Base-by-base conservation (phyloP, 2,113 vertebrate species). In the Triplophysa dalaica region DNA sequence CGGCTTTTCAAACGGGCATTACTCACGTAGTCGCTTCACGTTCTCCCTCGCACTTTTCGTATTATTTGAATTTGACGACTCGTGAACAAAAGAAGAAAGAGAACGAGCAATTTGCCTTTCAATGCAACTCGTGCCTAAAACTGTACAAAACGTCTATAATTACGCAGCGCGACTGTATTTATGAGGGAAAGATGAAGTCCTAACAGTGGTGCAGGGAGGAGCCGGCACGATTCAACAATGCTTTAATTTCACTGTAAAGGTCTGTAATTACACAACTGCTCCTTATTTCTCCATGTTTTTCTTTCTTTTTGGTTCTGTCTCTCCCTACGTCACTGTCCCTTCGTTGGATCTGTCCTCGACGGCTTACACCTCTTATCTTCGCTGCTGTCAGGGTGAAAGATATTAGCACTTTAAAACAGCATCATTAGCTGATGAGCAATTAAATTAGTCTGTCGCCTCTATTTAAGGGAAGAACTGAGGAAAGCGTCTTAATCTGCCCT, bases 391-490 rank as follows among this genome's bases (percentile, higher is more conserved):
- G 91, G 90, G 93, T 93, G 93, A 93, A 93, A 93, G 93, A 95
- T 93, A 96, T 97, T 96, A 96, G 94, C 94, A 93, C 94, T 92
- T 94, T 94, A 93, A 95, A 95, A 94, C 93, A 88, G 89, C 94
- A 94, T 95, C 93, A 95, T 96, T 95, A 95, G 92, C 93, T 94
- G 91, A 94, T 92, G 94, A 94, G 94, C 95, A 95, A 97, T 97
- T 97, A 94, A 95, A 96, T 95, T 94, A 95, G 95, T 96, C 92
- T 92, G 93, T 81, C 90, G 91, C 91, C 91, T 95, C 91, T 94
- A 82, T 93, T 93, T 69, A 79, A 68, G 78, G 81, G 85, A 82
- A 87, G 70, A 19, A 75, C 75, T 22, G 52, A 48, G 74, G 64
- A 12, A 24, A 22, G 48, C 43, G n/a, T 56, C 21, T 65, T 81